Conservation (phyloP, 2,888 invertebrate genomes). For the Coenonympha arcania region DNA sequence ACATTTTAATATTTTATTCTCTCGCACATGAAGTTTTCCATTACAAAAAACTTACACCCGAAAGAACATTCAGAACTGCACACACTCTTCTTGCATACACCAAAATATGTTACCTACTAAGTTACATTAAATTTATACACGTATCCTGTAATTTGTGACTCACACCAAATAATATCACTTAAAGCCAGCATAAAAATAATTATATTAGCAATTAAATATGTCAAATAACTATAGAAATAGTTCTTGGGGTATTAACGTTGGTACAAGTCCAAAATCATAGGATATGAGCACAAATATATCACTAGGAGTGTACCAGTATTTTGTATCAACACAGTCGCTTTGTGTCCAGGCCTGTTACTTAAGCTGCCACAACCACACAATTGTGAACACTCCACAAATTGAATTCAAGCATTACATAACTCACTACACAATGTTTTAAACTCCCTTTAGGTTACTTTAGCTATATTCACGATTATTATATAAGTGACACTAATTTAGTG, state of each 20-base stretch:
- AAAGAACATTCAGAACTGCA: slow-evolving; percentile 34
- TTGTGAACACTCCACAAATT: slow-evolving; percentile 49
- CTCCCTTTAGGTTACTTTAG: slow-evolving; percentile 19
- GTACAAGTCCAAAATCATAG: slow-evolving; percentile 31
- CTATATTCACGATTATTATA: background rate
- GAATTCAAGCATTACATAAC: slow-evolving; percentile 33
- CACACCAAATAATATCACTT: background rate
- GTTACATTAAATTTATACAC: slow-evolving; percentile 24
- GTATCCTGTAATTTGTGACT: background rate
- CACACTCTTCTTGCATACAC: slow-evolving; percentile 24
- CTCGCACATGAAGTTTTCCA: slow-evolving; percentile 63
- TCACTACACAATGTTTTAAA: slow-evolving; percentile 18
- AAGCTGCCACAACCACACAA: slow-evolving; percentile 58
- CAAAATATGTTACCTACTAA: slow-evolving; percentile 34
- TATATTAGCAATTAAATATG: background rate
- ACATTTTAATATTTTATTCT: slow-evolving; percentile 56
- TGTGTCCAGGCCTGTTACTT: slow-evolving; percentile 42
- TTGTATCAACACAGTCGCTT: background rate
- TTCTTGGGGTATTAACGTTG: background rate
- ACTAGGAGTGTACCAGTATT: slow-evolving; percentile 13
- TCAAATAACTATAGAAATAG: background rate
- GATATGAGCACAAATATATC: slow-evolving; percentile 36
- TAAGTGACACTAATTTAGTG: slow-evolving; percentile 5
- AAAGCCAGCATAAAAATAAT: background rate
- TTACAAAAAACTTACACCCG: slow-evolving; percentile 57